Evolutionary conservation across 2,797 vertebrate species (phyloP).

Genomic region (Percopsis omiscomaycus): DNA sequence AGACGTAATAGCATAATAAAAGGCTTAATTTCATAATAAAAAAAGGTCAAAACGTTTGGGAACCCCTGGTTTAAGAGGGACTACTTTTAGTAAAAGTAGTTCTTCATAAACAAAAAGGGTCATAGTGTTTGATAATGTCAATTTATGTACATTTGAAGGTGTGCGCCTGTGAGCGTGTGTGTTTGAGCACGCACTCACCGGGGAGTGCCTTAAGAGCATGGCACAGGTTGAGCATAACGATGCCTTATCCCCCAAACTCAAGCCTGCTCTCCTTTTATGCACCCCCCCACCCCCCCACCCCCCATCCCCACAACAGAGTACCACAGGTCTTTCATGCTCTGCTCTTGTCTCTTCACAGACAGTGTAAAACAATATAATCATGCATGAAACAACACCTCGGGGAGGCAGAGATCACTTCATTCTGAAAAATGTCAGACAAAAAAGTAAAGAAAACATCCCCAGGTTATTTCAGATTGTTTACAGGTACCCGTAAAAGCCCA

Average conservation of each 20-base stretch:
- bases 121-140: not conserved
- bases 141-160: not conserved
- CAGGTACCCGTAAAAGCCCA: slow-evolving; percentile 52
- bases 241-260: slow-evolving; percentile 66
- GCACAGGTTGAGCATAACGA: slow-evolving; percentile 71
- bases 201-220: slow-evolving; percentile 59
- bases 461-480: slow-evolving; percentile 75
- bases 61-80: too few relatives aligned
- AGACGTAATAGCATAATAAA: too few relatives aligned
- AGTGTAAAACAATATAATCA: slow-evolving; percentile 77
- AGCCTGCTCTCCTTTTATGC: slow-evolving; percentile 65
- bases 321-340: slow-evolving; percentile 76
- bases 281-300: slow-evolving; percentile 52
- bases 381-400: slow-evolving; percentile 73
- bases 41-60: too few relatives aligned
- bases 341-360: slow-evolving; percentile 68
- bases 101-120: not conserved
- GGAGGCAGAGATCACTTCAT: slow-evolving; percentile 69
- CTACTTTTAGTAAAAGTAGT: not conserved
- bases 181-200: slow-evolving; percentile 38
- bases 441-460: slow-evolving; percentile 68
- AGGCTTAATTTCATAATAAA: too few relatives aligned
- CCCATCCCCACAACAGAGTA: slow-evolving; percentile 59
- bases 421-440: slow-evolving; percentile 63
- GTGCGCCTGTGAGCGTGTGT: not conserved